Evolutionary conservation across 1,140 invertebrate species (phyloP).

Genomic region (Caenorhabditis briggsae): DNA sequence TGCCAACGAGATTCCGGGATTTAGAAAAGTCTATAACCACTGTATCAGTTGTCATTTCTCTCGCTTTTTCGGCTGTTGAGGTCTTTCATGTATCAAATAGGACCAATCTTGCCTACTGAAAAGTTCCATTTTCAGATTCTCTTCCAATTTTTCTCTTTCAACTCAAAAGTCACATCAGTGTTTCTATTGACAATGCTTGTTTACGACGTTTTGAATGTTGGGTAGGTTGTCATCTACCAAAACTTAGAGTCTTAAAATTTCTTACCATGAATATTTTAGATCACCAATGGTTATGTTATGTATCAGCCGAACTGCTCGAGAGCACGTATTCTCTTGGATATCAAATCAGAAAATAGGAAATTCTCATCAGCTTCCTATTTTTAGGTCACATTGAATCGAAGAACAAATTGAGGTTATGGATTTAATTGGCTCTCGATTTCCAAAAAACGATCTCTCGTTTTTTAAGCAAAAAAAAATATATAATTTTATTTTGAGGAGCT

Average conservation of each 20-base stretch:
- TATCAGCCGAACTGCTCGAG: not conserved
- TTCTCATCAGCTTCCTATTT: not conserved
- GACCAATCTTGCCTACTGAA: too few species aligned
- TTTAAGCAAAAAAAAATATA: not conserved
- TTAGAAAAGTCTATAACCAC: not conserved
- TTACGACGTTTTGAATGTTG: slow-evolving; percentile 19
- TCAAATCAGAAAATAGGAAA: not conserved
- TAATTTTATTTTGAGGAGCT: too few species aligned
- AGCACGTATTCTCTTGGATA: not conserved
- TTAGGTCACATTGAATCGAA: too few species aligned
- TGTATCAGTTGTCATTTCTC: not conserved
- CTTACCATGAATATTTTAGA: not conserved
- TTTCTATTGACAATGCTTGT: not conserved
- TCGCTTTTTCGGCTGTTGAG: not conserved
- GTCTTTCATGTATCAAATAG: not conserved
- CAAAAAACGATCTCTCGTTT: not conserved
- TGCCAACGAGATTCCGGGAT: not conserved
- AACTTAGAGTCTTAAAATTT: not conserved
- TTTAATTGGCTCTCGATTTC: too few species aligned
- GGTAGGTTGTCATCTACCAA: not conserved
- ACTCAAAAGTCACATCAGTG: not conserved
- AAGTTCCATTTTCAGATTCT: not conserved
- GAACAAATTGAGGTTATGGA: too few species aligned
- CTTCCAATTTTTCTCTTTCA: not conserved
- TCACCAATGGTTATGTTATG: slow-evolving; percentile 22